Base-by-base conservation (phyloP, 2,113 vertebrate genomes). In the Chrysochloris asiatica region DNA sequence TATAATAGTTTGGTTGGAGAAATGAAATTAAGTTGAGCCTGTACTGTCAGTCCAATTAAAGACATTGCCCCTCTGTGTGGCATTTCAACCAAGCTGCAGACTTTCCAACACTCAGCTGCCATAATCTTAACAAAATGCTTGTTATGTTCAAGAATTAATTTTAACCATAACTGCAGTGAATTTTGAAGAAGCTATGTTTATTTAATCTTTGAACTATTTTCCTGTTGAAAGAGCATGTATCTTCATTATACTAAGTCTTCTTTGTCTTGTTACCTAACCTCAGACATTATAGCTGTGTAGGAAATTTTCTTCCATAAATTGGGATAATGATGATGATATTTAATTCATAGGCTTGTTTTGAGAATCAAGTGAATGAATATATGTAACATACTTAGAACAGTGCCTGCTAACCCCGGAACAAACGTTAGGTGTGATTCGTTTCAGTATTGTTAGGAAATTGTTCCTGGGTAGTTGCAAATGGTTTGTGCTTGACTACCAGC, bases 151-250 rank as follows among this genome's bases (percentile, higher is more conserved):
- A n/a, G 16, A 88, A 63, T 50, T 75, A 43, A 73, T 85, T 93
- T 77, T 21, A 52, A 28, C 90, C 59, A 26, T 72, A 80, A 86
- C 47, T 72, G 19, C n/a, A n/a, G n/a, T 79, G 28, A 22, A 80
- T 83, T 89, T 93, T 14, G 84, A 76, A 88, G 48, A 91, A 61
- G 8, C 21, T 67, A 84, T 85, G 43, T 16, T 76, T 83, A 36
- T 72, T 48, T 71, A 45, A 50, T 77, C 59, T 83, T 71, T 47
- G 69, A 93, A 93, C n/a, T 45, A 1, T n/a, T 79, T 83, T 79
- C 26, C 33, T 86, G 26, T 86, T 86, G 17, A 38, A 22, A 77
- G 4, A 17, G 10, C 33, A 47, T 71, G 33, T 8, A 30, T 50
- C 10, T 36, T 72, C 11, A 22, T 43, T 89, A 8, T 83, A 26